These are phyloP conservation scores for Dynastes tityus DNA, from an alignment of 2,888 invertebrate genomes.

Conservation along the genomic window DNA sequence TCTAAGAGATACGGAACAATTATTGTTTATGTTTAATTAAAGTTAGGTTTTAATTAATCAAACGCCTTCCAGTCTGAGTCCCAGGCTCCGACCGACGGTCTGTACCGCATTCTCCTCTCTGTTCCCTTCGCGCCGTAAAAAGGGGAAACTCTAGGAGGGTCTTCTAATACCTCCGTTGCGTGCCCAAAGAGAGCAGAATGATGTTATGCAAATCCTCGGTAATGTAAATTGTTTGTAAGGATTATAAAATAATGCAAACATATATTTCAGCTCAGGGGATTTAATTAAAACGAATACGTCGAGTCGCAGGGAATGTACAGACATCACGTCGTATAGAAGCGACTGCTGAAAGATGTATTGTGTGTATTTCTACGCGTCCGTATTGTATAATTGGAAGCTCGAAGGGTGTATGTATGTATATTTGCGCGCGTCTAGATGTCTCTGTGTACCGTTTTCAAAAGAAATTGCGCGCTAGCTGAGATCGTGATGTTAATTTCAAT, in stretches of 20 bases:
- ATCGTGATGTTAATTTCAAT: no score
- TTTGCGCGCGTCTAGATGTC: no score
- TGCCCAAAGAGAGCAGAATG: conserved; percentile 30
- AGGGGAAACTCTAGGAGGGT: neutral
- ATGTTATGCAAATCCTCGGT: conserved; percentile 45
- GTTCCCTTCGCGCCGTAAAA: neutral
- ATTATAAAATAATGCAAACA: conserved; percentile 45
- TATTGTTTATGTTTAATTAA: conserved; percentile 48
- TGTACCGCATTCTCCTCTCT: no score
- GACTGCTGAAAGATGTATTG: no score
- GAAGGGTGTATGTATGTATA: no score
- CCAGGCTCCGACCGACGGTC: no score
- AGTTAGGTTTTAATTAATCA: conserved; percentile 46
- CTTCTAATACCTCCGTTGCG: neutral
- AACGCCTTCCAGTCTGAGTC: conserved; percentile 18
- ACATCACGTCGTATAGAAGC: no score
- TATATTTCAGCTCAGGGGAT: conserved; percentile 38
- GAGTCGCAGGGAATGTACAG: neutral
- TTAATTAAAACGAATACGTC: conserved; percentile 40
- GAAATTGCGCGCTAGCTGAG: no score
- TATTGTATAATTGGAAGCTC: no score
- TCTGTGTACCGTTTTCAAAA: no score
- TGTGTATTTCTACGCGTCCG: no score
- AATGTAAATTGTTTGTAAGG: conserved; percentile 47
- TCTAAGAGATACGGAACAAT: conserved; percentile 13